A percentile compares a stretch with the other conserved stretches of the same genome.
These are phyloP conservation scores for Lathronympha strigana DNA, from an alignment of 2,888 invertebrate species.

Conservation along the genomic window DNA sequence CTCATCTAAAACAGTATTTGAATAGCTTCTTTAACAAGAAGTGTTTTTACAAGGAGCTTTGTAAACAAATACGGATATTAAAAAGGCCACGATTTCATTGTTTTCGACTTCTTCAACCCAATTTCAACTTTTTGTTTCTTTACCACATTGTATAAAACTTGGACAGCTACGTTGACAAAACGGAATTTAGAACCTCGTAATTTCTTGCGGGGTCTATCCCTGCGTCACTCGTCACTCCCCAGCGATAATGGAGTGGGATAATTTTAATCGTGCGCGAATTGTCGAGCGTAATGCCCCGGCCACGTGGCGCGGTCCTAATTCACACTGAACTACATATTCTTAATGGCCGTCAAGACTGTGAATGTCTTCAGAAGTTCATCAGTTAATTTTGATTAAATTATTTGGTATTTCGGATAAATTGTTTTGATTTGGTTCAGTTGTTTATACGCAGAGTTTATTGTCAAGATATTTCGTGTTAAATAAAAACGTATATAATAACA, in stretches of 20 bases:
- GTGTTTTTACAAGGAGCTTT: conserved; percentile 6
- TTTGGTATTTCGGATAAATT: conserved; percentile 29
- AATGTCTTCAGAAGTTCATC: conserved; percentile 66
- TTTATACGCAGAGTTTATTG: background rate
- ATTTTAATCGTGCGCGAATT: conserved; percentile 82
- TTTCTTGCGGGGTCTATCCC: conserved; percentile 51
- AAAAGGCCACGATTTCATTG: background rate
- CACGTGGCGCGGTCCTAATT: conserved; percentile 73
- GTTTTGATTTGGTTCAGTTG: conserved; percentile 14
- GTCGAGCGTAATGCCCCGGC: conserved; percentile 68
- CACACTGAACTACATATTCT: conserved; percentile 61
- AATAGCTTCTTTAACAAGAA: conserved; percentile 11
- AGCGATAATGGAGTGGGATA: conserved; percentile 79
- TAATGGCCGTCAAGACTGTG: conserved; percentile 52
- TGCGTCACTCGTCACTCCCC: conserved; percentile 66
- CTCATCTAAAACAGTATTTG: conserved; percentile 1
- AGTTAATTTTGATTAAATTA: conserved; percentile 49
- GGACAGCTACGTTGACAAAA: no score
- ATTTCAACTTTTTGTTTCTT: background rate
- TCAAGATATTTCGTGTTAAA: background rate
- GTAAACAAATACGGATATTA: background rate
- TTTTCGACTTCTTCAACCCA: background rate
- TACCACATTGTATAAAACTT: no score
- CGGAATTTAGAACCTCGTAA: conserved; percentile 25
- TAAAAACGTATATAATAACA: background rate